Evolutionary conservation across 2,797 vertebrate species (phyloP).

Genomic region (Rhinichthys osculus): DNA sequence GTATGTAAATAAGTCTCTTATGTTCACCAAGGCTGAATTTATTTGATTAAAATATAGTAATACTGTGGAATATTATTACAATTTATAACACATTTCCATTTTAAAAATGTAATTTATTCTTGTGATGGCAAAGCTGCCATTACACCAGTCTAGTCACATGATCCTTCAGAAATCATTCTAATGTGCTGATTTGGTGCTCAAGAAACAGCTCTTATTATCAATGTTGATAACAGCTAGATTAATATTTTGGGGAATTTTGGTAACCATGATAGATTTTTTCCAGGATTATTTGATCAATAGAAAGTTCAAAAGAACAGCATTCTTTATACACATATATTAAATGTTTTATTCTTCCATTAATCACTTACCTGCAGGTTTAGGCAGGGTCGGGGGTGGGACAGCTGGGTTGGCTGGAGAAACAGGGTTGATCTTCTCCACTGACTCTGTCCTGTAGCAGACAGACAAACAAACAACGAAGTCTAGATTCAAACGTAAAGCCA

Average conservation of each 20-base stretch:
- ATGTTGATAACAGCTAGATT: neutral
- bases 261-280: neutral
- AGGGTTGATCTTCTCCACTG: conserved; percentile 83
- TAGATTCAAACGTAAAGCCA: neutral
- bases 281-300: neutral
- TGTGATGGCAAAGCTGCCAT: neutral
- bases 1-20: neutral
- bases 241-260: neutral
- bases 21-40: neutral
- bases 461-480: neutral
- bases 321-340: too few species aligned
- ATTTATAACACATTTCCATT: neutral
- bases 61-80: neutral
- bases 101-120: neutral
- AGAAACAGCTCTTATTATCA: neutral
- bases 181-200: neutral
- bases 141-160: neutral
- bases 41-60: neutral
- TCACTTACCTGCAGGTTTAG: conserved; percentile 86
- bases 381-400: conserved; percentile 82
- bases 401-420: conserved; percentile 83
- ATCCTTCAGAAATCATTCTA: neutral
- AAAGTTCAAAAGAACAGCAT: neutral
- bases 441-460: conserved; percentile 81
- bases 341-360: neutral